Evolutionary conservation across 2,888 invertebrate genomes (phyloP), one percentile per base, ranked within the genome.

Genomic region (Cyrtodaria siliqua): DNA sequence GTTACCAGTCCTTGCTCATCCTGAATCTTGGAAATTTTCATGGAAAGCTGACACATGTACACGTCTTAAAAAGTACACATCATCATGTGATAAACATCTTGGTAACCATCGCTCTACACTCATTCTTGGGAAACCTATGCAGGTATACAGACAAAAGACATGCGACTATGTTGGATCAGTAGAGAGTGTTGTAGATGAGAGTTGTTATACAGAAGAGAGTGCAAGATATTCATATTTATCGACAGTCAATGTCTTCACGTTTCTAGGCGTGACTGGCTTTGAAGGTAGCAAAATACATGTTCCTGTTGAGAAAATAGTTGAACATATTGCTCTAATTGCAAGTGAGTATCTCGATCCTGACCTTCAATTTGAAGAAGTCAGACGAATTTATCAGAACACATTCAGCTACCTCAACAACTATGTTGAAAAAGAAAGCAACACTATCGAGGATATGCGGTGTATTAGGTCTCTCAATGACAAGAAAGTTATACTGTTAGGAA

Each of bases 1-100:
- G 62, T 59, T 90, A 8, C 86, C 87, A 24, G 74, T 85, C 0
- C 59, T 84, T 12, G 9, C 27, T 9, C 85, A 78, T 59, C 88
- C 89, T 16, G 49, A 20, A 1, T 27, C 67, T 8, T 89, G 85
- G 82, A 56, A 56, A 16, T 70, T 86, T 40, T 50, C 71, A 3
- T 89, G 89, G 89, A 61, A 70, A 33, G 75, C 77, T 2, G 78
- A 84, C 14, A 29, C 8, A 40, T 33, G 57, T 20, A 26, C 0
- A 49, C 23, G 18, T 18, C 29, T 64, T 14, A 64, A 44, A 55
- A 27, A 14, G 14, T 33, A 12, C 9, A 14, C 8, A 23, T 8
- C 23, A 2, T 2, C 24, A 26, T 14, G 38, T 1, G 16, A 38
- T 2, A 1, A 47, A 9, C 23, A 29, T 16, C 38, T 27, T 9